A percentile compares a stretch with the other conserved stretches of the same genome.
Evolutionary conservation across 2,113 vertebrate species (phyloP).

Genomic region (Ornithorhynchus anatinus): DNA sequence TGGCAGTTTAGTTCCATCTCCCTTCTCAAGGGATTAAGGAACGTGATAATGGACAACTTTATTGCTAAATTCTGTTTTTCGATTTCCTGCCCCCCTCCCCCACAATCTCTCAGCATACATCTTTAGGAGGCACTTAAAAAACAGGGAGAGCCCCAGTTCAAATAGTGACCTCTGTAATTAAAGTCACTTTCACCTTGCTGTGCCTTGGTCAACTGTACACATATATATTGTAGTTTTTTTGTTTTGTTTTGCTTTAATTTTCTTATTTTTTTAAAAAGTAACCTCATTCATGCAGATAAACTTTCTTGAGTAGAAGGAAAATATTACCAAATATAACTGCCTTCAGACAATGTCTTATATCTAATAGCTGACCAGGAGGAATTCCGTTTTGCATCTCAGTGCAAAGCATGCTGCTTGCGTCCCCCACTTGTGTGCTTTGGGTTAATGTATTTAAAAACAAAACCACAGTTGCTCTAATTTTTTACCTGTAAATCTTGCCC

Average conservation of each 20-base stretch:
- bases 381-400: background rate
- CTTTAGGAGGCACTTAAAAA: background rate
- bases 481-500: background rate
- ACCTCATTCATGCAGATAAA: background rate
- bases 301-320: background rate
- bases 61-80: background rate
- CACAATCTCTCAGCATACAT: background rate
- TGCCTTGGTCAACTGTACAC: slow-evolving; percentile 34
- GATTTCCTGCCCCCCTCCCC: background rate
- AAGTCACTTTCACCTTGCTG: slow-evolving; percentile 16
- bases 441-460: background rate
- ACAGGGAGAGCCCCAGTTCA: slow-evolving; percentile 8
- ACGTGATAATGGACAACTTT: background rate
- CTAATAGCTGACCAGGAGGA: background rate
- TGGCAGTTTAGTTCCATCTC: background rate
- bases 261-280: background rate
- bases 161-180: slow-evolving; percentile 9
- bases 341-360: background rate
- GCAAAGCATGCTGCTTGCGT: background rate
- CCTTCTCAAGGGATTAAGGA: background rate
- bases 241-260: background rate
- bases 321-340: background rate
- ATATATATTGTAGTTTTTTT: background rate
- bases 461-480: slow-evolving; percentile 2
- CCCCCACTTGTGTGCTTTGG: background rate